Evolutionary conservation across 2,888 invertebrate species (phyloP), one percentile per base, ranked within the genome.

Genomic region (Brachypterus glaber): DNA sequence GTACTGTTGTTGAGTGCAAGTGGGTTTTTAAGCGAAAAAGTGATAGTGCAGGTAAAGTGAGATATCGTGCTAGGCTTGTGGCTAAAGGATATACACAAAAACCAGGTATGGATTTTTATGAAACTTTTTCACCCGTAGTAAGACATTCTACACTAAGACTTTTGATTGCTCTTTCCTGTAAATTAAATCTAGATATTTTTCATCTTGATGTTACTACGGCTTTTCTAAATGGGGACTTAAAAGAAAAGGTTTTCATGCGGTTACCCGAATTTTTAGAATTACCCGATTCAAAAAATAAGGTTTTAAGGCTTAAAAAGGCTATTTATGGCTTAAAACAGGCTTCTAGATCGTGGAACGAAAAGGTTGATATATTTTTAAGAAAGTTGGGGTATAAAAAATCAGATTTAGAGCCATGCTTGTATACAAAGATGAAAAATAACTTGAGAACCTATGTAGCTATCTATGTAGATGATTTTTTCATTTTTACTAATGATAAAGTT

Each of bases 171-270:
- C 11, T 50, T 14, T 24, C 44, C 25, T 44, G 40, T 13, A 32
- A 49, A 26, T 27, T 43, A 31, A 31, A 40, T 17, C 30, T 49
- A 16, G 27, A 39, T 11, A 41, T 43, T 21, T 33, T 30, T 5
- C 48, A 50, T 4, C 26, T 34, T 11, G 34, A 34, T 34, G 34
- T 34, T 8, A 17, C 27, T 17, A 34, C 34, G 12, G 50, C 49
- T 21, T 48, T 49, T 34, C 30, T 49, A 18, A 46, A 50, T 31
- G 46, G 49, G n/a, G n/a, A n/a, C n/a, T n/a, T n/a, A n/a, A n/a
- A n/a, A n/a, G n/a, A n/a, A n/a, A n/a, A n/a, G n/a, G 25, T 47
- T 32, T 48, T 27, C 17, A 48, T 49, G 44, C 24, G 24, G 27
- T 17, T 12, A 18, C 34, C 26, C 13, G 35, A 27, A 35, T 11